Conservation (phyloP, 2,113 vertebrate species). For the Corythaixoides concolor region DNA sequence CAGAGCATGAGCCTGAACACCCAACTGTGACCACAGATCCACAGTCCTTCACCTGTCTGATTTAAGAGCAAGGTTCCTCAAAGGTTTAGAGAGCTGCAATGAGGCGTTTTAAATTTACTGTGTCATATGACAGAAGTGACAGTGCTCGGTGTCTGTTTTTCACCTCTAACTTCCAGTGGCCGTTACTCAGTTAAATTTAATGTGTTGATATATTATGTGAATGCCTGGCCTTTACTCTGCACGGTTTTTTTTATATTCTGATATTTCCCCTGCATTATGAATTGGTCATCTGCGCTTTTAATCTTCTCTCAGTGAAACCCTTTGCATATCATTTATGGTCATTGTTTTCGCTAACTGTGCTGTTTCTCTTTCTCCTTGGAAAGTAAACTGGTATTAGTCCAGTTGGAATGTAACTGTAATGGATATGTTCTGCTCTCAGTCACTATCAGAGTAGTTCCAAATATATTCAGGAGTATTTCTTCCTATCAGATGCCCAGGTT, state of each 20-base stretch:
- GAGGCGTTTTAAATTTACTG: neutral
- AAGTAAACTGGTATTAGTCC: neutral
- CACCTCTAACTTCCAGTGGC: neutral
- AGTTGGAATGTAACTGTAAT: neutral
- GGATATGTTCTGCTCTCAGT: neutral
- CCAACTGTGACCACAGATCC: neutral
- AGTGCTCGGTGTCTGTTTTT: neutral
- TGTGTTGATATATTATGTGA: neutral
- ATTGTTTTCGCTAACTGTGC: neutral
- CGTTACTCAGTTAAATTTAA: neutral
- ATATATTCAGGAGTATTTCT: neutral
- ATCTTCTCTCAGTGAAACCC: neutral
- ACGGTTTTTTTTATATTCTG: neutral
- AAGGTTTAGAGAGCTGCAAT: neutral
- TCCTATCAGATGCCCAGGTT: neutral
- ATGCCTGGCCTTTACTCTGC: neutral
- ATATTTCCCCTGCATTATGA: neutral
- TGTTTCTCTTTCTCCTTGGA: neutral
- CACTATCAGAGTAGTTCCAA: neutral
- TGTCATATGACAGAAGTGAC: accelerated
- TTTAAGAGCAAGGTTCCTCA: accelerated
- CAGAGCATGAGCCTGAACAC: neutral
- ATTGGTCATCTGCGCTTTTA: neutral
- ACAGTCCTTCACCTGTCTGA: neutral
- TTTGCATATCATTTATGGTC: neutral